A percentile compares a stretch with the other conserved stretches of the same genome.
Evolutionary conservation across 2,113 vertebrate species (phyloP).

Genomic region (Spermophilus dauricus): DNA sequence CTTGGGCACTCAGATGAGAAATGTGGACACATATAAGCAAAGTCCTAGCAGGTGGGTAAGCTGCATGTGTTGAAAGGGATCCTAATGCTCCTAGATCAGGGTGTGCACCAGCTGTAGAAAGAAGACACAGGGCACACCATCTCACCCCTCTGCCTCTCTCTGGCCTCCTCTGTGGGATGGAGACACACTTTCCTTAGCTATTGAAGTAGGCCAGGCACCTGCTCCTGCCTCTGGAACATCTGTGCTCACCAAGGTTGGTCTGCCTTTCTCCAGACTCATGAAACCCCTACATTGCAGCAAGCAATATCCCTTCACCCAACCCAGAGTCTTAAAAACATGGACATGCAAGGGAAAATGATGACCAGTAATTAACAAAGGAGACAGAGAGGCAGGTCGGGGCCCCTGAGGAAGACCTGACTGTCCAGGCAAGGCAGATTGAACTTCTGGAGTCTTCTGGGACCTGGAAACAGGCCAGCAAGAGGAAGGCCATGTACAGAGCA

Average conservation of each 20-base stretch:
- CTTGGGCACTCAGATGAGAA: background rate
- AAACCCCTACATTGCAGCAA: background rate
- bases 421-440: background rate
- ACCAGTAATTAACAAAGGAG: accelerated
- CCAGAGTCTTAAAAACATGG: too few relatives aligned
- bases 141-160: too few relatives aligned
- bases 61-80: background rate
- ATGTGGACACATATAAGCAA: accelerated
- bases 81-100: background rate
- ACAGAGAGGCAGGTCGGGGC: too few relatives aligned
- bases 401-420: accelerated
- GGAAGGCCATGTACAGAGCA: background rate
- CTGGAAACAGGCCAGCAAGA: accelerated
- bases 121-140: accelerated
- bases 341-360: accelerated
- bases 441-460: background rate
- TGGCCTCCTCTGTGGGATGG: background rate
- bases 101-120: accelerated
- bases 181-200: background rate
- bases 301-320: background rate
- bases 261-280: background rate
- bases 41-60: background rate
- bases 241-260: accelerated
- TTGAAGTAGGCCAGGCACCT: accelerated
- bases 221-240: background rate